A percentile compares a stretch with the other conserved stretches of the same genome.
Conservation (phyloP, 2,888 invertebrate genomes). For the Drosophila nigritarsus region DNA sequence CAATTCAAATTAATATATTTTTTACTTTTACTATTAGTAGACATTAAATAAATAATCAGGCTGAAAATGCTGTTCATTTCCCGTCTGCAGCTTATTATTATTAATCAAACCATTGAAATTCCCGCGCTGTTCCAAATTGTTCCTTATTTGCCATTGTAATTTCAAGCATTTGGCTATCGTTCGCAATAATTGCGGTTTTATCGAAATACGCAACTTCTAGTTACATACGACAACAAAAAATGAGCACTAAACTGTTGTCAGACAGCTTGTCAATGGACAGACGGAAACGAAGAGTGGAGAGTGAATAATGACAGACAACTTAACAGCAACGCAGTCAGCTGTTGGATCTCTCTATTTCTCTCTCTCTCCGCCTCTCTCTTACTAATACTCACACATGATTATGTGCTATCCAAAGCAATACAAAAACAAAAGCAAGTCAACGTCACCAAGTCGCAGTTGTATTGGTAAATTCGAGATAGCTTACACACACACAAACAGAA, state of each 20-base stretch:
- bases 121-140: neutral
- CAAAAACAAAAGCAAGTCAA: conserved; percentile 15
- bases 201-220: conserved; percentile 12
- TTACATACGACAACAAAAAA: conserved; percentile 15
- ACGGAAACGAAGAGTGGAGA: neutral
- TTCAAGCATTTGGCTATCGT: conserved; percentile 8
- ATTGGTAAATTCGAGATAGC: conserved; percentile 29
- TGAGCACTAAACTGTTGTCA: conserved; percentile 8
- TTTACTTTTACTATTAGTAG: neutral
- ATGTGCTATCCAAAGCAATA: conserved; percentile 30
- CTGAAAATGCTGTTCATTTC: neutral
- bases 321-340: conserved; percentile 38
- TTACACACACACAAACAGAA: conserved; percentile 2
- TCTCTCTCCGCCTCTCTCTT: conserved; percentile 2
- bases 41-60: neutral
- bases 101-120: conserved; percentile 36
- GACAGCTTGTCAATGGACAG: conserved; percentile 2
- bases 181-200: conserved; percentile 11
- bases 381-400: conserved; percentile 21
- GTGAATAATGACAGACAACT: neutral
- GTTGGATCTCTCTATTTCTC: conserved; percentile 16
- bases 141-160: conserved; percentile 20
- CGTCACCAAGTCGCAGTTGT: conserved; percentile 34
- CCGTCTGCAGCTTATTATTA: neutral
- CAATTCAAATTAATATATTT: neutral